Percentiles rank a stretch among this genome's conserved stretches.
These are phyloP conservation scores for Cataglyphis albicans DNA, from an alignment of 2,888 invertebrate species.

Conservation along the genomic window DNA sequence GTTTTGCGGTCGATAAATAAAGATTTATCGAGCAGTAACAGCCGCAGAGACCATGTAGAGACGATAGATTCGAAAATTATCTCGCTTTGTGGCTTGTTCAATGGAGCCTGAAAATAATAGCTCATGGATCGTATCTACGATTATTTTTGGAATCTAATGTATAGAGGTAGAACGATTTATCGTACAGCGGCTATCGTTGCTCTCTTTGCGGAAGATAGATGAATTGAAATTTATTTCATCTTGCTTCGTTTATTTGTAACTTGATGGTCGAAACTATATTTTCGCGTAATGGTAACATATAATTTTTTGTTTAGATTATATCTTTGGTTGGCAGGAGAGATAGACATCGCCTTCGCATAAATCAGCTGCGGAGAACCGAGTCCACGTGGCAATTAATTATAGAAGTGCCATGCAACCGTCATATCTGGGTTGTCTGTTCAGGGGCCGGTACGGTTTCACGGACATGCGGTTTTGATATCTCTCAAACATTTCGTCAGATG, in stretches of 20 bases:
- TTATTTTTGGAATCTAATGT: conserved; percentile 32
- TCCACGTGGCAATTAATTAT: conserved; percentile 48
- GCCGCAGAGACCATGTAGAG: conserved; percentile 18
- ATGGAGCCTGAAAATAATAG: conserved; percentile 36
- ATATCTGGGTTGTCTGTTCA: conserved; percentile 49
- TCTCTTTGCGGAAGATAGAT: conserved; percentile 1
- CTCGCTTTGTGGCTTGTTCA: conserved; percentile 21
- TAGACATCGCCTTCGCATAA: conserved; percentile 48
- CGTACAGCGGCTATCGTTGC: not conserved
- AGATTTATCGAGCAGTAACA: conserved; percentile 49
- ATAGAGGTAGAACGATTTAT: not conserved
- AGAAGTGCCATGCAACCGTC: conserved; percentile 50
- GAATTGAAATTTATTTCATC: conserved; percentile 16
- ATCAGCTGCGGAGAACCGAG: conserved; percentile 34
- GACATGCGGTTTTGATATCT: conserved; percentile 51
- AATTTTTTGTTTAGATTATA: conserved; percentile 36
- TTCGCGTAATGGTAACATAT: conserved; percentile 4
- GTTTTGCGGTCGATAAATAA: conserved; percentile 47
- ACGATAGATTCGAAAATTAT: conserved; percentile 44
- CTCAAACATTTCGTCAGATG: conserved; percentile 50
- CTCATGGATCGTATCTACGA: not conserved
- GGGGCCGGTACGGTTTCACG: conserved; percentile 11
- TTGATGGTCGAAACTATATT: not conserved
- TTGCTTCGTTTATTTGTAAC: not conserved
- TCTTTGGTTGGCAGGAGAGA: not conserved